phyloP scores from a whole-genome alignment of 2,797 vertebrate genomes.

The Tarsius wallacei region DNA sequence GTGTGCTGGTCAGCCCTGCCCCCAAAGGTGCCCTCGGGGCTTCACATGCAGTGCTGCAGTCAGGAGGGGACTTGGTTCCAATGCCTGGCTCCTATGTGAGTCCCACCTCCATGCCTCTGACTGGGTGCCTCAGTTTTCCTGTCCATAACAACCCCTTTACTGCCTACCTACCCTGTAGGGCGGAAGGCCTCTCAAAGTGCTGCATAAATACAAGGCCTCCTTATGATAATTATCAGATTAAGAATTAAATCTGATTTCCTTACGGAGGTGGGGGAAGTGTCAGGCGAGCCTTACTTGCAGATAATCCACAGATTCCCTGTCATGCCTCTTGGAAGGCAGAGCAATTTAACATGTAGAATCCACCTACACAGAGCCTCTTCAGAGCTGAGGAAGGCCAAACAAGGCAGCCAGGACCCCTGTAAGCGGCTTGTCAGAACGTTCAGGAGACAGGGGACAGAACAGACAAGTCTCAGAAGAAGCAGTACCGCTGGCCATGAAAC shows the following conservation, averaged over 20 bases:
- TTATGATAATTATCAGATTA: constrained; percentile 68
- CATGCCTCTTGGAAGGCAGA: constrained; percentile 81
- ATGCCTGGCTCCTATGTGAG: not conserved
- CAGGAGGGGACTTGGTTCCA: not conserved
- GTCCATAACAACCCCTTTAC: not conserved
- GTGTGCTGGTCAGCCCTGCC: not conserved
- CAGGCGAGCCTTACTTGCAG: constrained; percentile 67
- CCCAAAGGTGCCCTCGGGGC: not conserved
- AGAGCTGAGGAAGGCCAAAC: constrained; percentile 79
- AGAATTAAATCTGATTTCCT: constrained; percentile 76
- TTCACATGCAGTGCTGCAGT: not conserved
- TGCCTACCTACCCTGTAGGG: not conserved
- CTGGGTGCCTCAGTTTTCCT: not conserved
- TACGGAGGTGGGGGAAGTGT: not conserved
- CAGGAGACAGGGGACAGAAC: constrained; percentile 32
- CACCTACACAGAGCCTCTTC: constrained; percentile 77
- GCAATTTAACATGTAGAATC: constrained; percentile 80
- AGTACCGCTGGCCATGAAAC: not conserved
- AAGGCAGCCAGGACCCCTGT: constrained; percentile 73
- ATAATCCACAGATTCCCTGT: constrained; percentile 67
- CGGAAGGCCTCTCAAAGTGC: constrained; percentile 37
- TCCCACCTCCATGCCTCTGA: not conserved
- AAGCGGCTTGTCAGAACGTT: constrained; percentile 47
- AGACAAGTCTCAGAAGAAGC: not conserved
- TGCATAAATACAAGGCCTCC: constrained; percentile 53